Base-by-base conservation (phyloP, 2,888 invertebrate genomes). In the Dusona sp. region DNA sequence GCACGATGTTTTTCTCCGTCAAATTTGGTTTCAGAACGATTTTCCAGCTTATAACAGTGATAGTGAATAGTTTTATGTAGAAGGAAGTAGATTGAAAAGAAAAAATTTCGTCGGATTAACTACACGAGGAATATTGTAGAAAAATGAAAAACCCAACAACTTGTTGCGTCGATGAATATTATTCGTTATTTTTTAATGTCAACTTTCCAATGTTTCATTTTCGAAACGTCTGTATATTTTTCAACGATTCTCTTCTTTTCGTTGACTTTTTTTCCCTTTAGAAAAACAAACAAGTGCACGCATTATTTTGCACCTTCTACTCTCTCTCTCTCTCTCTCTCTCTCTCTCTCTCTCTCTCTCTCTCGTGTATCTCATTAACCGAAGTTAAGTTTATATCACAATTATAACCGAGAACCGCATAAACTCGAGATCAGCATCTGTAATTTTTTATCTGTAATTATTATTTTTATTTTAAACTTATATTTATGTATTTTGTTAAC, bases 1-100 rank as follows among this genome's bases (percentile, higher is more conserved):
- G 83, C 65, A 81, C 29, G 78, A 51, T 61, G n/a, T 54, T 38
- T 67, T 67, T 54, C 54, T 57, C n/a, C n/a, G 33, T 77, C 29
- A 33, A 64, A 64, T 51, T 64, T 80, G 57, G 19, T 79, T 68
- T 68, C 73, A 83, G 73, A 64, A 51, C 75, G 42, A 78, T 82
- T 79, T 36, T 74, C 84, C 77, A 29, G 80, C n/a, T 42, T 25
- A 77, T 29, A 72, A 29, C 70, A 67, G 72, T 72, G 61, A 70
- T 29, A 84, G 70, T 72, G n/a, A 64, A n/a, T 2, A 64, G 29
- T 36, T 51, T 22, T 25, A 61, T 38, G 74, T 82, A 54, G 75
- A 42, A 45, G 25, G 8, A 67, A 64, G 33, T 61, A 54, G 19
- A 36, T 25, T 33, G 25, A 64, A 57, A 74, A 64, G 64, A 65